Evolutionary conservation across 37 sponge, comb jelly and placozoan species (phyloP), one percentile per base, ranked within the genome.

Genomic region (Lycopodina hypogea): DNA sequence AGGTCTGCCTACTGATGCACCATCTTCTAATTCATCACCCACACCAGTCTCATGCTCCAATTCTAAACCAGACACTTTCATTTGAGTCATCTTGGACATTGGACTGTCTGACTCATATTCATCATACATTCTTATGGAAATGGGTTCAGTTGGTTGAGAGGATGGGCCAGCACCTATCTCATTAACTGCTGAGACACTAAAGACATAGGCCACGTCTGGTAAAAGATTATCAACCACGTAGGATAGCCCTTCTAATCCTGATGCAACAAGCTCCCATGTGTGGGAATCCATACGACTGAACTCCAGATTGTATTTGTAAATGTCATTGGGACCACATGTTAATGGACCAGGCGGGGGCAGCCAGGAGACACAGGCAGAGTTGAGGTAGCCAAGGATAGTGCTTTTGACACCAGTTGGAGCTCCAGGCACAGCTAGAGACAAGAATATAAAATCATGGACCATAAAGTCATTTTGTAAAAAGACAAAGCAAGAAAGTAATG

Each of bases 361-460:
- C 93, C 93, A 92, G 66, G 85, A 88, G 22, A 92, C 52, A 26
- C 84, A 72, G 36, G 82, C 89, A 0, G 93, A 84, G 72, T 78
- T 89, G 62, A 37, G 71, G 69, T 72, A 73, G 18, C 88, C 84
- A 8, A 90, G 90, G 36, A 77, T 69, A 38, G 85, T 81, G 9
- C 57, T 74, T 26, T 75, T 81, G 23, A 90, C 78, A 22, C 77
- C 77, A 29, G 68, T 37, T 0, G 90, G 90, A 30, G 86, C 67
- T 17, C 52, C 42, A 4, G 90, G 90, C 0, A 64, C 42, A n/a
- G 81, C 90, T 89, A 29, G 56, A 55, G 69, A 8, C 48, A 1
- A 45, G 8, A 22, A 21, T 12, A 1, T 7, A 45, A n/a, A n/a
- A n/a, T n/a, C n/a, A n/a, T n/a, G n/a, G n/a, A n/a, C n/a, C n/a